Base-by-base conservation (phyloP, 53 echinoderm and acorn worm genomes). In the Crossaster papposus region DNA sequence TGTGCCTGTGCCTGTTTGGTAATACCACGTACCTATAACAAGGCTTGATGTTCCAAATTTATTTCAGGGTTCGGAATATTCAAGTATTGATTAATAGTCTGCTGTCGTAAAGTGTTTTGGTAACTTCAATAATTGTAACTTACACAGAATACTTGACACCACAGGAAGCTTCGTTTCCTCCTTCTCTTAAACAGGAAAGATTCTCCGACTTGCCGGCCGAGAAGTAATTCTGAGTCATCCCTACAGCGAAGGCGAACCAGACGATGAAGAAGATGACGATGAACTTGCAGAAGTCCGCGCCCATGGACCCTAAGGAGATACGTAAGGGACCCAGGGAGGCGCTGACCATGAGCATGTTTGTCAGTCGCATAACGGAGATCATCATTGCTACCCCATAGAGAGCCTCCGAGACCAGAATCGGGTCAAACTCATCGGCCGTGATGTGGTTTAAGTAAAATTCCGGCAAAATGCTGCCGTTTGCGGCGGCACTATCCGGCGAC, bases 261-360 rank as follows among this genome's bases (percentile, higher is more conserved):
- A 94, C 92, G 4, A 94, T 90, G 72, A 70, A 70, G 86, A 94
- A 94, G 17, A 94, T 81, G 24, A 81, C 90, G 4, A 86, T 32
- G 70, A 94, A 94, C 34, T 92, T 85, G 10, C 28, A 0, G 51
- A 94, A 88, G 64, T 92, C 94, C 0, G 54, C 77, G 20, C 90
- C 75, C 94, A 94, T 94, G 54, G 88, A 55, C 0, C 94, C 94
- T 3, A 94, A 64, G 24, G 94, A 94, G 65, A 94, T 94, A 70
- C 92, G 92, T 23, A 94, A 88, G 0, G 94, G 94, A 20, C 94
- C 94, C 22, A 94, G 83, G 51, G 92, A 90, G 55, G 92, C 92
- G 51, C 92, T 94, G 83, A 87, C 90, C 15, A 90, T 82, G 12
- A 92, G 73, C n/a, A 94, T 80, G 75, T 90, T 90, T 6, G 92